Percentiles rank a stretch among this genome's conserved stretches.
Conservation (phyloP, 64 coral and sea anemone genomes). For the Montipora foliosa region DNA sequence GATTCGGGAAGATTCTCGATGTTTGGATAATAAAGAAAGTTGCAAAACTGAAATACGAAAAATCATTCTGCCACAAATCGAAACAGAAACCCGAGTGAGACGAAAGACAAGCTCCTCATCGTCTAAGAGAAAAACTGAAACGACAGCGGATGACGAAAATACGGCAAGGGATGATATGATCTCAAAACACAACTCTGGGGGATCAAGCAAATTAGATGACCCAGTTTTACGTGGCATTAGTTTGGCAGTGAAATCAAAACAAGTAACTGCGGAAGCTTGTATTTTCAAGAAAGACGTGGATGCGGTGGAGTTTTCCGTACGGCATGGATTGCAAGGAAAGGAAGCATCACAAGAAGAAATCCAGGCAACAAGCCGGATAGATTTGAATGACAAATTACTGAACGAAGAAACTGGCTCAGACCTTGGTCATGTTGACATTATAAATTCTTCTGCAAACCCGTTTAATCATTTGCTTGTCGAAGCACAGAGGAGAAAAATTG, state of each 20-base stretch:
- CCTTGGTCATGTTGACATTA: not conserved
- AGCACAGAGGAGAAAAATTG: not conserved
- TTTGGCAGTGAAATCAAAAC: not conserved
- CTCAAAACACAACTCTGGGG: not conserved
- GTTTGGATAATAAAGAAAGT: not conserved
- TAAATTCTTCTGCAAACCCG: constrained; percentile 8
- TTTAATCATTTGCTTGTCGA: constrained; percentile 38
- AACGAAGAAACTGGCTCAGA: not conserved
- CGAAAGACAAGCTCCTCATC: constrained; percentile 3
- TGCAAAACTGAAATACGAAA: not conserved
- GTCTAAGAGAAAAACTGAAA: not conserved
- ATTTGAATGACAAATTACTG: not conserved
- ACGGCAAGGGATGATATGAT: not conserved
- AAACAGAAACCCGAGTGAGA: not conserved
- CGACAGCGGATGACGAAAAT: not conserved
- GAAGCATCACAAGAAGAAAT: not conserved
- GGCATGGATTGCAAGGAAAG: not conserved
- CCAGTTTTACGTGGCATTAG: not conserved
- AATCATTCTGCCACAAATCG: constrained; percentile 4
- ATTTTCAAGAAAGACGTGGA: not conserved
- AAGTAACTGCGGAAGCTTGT: not conserved
- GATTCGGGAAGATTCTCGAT: constrained; percentile 40
- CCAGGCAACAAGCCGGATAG: not conserved
- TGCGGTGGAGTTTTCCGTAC: too few relatives aligned
- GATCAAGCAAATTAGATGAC: not conserved